These are phyloP conservation scores for Orchesella flavescens DNA, from an alignment of 2,888 invertebrate species.

Conservation along the genomic window DNA sequence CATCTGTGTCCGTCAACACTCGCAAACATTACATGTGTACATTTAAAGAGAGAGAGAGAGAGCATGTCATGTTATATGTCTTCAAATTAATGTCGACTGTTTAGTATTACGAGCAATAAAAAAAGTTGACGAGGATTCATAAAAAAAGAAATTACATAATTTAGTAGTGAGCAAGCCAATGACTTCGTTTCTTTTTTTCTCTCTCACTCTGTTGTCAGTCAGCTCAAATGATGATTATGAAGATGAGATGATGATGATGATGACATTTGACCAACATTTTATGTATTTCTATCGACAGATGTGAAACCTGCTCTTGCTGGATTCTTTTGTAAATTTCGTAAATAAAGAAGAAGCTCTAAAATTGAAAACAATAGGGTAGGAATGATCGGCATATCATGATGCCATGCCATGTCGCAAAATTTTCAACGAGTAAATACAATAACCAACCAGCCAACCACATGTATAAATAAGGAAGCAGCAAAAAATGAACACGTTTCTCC, in stretches of 20 bases:
- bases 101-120: slow-evolving; percentile 1
- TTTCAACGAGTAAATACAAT: background rate
- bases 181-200: slow-evolving; percentile 20
- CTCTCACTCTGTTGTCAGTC: slow-evolving; percentile 6
- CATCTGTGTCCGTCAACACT: background rate
- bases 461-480: slow-evolving; percentile 2
- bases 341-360: background rate
- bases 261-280: slow-evolving; percentile 35
- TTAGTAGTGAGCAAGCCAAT: slow-evolving; percentile 13
- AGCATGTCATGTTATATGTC: too few species aligned
- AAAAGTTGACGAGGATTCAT: slow-evolving; percentile 10
- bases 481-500: background rate
- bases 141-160: slow-evolving; percentile 20
- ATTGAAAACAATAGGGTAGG: too few species aligned
- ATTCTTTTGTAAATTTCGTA: background rate
- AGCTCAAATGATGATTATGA: background rate
- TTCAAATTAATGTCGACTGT: background rate
- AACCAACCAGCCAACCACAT: too few species aligned
- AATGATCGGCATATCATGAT: too few species aligned
- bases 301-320: background rate
- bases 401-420: background rate
- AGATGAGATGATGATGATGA: slow-evolving; percentile 1
- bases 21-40: background rate
- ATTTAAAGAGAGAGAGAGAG: too few species aligned
- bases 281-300: background rate